Evolutionary conservation across 1,140 invertebrate species (phyloP).

Genomic region (Pseudomyrmex gracilis): DNA sequence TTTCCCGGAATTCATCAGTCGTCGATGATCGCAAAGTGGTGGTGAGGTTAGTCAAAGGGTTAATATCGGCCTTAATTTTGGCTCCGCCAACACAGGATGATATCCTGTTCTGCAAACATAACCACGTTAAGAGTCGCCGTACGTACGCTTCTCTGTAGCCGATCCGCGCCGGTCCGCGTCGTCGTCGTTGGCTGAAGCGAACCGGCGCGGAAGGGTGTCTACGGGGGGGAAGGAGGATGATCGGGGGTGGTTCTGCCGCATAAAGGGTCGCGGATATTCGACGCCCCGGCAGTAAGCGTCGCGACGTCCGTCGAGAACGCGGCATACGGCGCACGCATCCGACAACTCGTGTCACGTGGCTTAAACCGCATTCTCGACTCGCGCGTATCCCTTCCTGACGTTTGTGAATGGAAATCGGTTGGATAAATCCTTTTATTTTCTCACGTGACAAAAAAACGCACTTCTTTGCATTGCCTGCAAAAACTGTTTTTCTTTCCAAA

Average conservation of each 20-base stretch:
- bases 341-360: constrained; percentile 65
- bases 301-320: constrained; percentile 67
- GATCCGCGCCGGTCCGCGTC: constrained; percentile 12
- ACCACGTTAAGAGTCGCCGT: constrained; percentile 25
- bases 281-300: constrained; percentile 67
- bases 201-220: constrained; percentile 1
- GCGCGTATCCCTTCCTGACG: background rate
- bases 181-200: constrained; percentile 5
- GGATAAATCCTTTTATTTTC: background rate
- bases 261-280: constrained; percentile 66
- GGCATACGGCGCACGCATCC: constrained; percentile 20
- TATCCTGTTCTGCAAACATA: constrained; percentile 43
- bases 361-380: background rate
- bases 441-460: background rate
- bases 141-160: constrained; percentile 16
- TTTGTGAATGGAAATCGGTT: background rate
- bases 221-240: too few species aligned
- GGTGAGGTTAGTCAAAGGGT: constrained; percentile 24
- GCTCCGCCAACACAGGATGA: constrained; percentile 35
- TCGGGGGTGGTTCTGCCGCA: constrained; percentile 52
- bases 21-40: background rate
- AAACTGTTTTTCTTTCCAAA: background rate
- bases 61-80: constrained; percentile 51
- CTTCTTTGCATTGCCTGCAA: background rate
- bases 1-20: background rate